phyloP scores from a whole-genome alignment of 2,888 invertebrate species.

The Polietes domitor region DNA sequence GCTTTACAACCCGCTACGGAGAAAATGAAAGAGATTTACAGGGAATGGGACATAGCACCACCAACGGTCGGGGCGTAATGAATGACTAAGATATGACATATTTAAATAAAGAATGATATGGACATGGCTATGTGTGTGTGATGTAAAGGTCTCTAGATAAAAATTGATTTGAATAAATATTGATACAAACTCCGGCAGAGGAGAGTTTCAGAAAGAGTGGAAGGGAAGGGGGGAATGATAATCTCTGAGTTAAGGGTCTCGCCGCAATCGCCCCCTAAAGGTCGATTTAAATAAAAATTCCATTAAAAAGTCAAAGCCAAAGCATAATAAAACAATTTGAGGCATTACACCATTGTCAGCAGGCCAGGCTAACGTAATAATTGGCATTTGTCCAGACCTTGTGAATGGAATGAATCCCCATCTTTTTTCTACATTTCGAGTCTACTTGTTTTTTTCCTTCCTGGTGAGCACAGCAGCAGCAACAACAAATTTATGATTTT shows the following conservation, averaged over 20 bases:
- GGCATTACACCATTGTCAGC: background rate
- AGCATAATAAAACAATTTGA: constrained; percentile 61
- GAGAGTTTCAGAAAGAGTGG: constrained; percentile 18
- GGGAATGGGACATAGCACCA: constrained; percentile 6
- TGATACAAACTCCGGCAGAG: constrained; percentile 34
- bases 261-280: constrained; percentile 47
- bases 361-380: constrained; percentile 40
- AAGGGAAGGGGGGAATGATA: constrained; percentile 33
- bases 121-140: no score
- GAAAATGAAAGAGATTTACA: constrained; percentile 44
- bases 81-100: constrained; percentile 58
- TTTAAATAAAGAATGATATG: constrained; percentile 33
- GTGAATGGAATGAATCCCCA: background rate
- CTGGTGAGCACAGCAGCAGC: background rate
- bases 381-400: constrained; percentile 66
- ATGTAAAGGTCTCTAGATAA: background rate
- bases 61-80: constrained; percentile 31
- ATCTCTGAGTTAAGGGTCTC: background rate
- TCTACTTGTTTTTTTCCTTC: background rate
- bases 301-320: constrained; percentile 59
- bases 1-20: constrained; percentile 30
- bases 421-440: constrained; percentile 16
- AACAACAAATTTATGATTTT: constrained; percentile 61
- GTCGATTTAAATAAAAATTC: constrained; percentile 65
- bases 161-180: constrained; percentile 60